Conservation (phyloP, 2,888 invertebrate species). For the Nymphalis polychloros region DNA sequence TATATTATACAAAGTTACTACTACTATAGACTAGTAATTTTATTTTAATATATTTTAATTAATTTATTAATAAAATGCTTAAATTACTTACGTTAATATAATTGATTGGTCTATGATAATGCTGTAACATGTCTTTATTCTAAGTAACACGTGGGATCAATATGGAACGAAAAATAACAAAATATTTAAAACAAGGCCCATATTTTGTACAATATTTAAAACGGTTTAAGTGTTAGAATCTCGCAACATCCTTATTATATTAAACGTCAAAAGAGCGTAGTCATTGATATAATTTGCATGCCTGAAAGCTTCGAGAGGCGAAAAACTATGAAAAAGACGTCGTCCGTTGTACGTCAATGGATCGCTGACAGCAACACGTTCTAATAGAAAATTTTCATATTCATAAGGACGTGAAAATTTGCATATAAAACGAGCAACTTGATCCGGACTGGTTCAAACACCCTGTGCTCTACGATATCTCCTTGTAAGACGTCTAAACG, state of each 20-base stretch:
- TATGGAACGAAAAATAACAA: not conserved
- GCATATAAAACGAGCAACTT: conserved; percentile 80
- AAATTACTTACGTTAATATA: no score
- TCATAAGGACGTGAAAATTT: conserved; percentile 80
- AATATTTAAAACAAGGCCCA: not conserved
- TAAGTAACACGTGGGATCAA: no score
- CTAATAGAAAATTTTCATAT: conserved; percentile 82
- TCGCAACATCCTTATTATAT: conserved; percentile 9
- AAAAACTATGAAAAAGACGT: conserved; percentile 59
- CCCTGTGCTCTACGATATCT: conserved; percentile 68
- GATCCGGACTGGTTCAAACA: conserved; percentile 57
- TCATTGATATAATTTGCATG: conserved; percentile 51
- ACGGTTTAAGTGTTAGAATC: not conserved
- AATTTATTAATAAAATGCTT: no score
- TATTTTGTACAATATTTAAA: not conserved
- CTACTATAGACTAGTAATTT: no score
- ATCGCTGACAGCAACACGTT: conserved; percentile 78
- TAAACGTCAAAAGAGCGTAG: not conserved
- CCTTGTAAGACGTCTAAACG: conserved; percentile 57
- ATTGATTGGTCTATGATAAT: no score
- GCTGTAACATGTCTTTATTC: no score
- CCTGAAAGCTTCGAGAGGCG: conserved; percentile 56
- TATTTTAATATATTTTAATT: no score
- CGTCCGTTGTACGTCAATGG: conserved; percentile 65
- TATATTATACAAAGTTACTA: no score